Percentiles rank a stretch among this genome's conserved stretches.
These are phyloP conservation scores for Pachyseris speciosa DNA, from an alignment of 64 coral and sea anemone genomes.

Conservation along the genomic window DNA sequence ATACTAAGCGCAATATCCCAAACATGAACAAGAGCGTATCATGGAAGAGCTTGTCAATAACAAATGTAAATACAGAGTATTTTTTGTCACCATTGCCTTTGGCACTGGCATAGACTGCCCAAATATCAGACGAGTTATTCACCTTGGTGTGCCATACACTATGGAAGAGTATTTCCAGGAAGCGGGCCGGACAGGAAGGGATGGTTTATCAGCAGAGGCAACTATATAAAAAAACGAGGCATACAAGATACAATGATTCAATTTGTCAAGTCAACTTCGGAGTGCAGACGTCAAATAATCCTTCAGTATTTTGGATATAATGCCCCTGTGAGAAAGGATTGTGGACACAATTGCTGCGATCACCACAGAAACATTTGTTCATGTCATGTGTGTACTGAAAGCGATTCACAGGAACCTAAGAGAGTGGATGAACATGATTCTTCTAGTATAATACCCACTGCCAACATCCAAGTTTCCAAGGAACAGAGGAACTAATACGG, in stretches of 20 bases:
- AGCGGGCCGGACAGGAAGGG: conserved; percentile 32
- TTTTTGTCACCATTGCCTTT: conserved; percentile 59
- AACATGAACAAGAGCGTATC: conserved; percentile 41
- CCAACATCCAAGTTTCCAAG: no score
- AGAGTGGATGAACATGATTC: neutral
- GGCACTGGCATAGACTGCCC: conserved; percentile 40
- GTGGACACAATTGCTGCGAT: conserved; percentile 64
- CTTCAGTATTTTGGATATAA: conserved; percentile 60
- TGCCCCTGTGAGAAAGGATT: conserved; percentile 3
- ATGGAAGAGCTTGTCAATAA: conserved; percentile 16
- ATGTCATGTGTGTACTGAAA: conserved; percentile 57
- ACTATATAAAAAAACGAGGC: conserved; percentile 22
- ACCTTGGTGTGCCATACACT: conserved; percentile 55
- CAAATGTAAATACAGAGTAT: conserved; percentile 23
- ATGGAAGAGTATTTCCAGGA: conserved; percentile 66
- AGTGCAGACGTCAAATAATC: conserved; percentile 67
- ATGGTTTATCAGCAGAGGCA: conserved; percentile 32
- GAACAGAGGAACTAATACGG: neutral
- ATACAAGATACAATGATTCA: conserved; percentile 56
- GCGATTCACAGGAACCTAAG: neutral
- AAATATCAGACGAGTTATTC: conserved; percentile 49
- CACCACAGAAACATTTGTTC: conserved; percentile 38
- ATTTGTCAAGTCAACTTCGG: conserved; percentile 2
- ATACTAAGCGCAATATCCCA: conserved; percentile 57
- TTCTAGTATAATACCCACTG: neutral